Base-by-base conservation (phyloP, 1,140 invertebrate genomes). In the Cyrtorhinus lividipennis region DNA sequence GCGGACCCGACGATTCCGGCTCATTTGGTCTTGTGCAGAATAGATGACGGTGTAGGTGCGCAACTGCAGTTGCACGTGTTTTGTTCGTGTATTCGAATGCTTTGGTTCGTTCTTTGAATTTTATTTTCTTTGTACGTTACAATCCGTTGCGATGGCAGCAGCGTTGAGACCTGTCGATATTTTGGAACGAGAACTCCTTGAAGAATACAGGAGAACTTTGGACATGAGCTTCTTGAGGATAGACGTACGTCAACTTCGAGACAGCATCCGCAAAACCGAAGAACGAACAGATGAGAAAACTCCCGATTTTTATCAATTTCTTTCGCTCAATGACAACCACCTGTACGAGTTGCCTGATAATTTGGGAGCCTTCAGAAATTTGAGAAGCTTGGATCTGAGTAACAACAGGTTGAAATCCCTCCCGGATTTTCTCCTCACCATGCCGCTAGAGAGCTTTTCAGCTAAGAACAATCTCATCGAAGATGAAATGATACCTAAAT, bases 381-480 rank as follows among this genome's bases (percentile, higher is more conserved):
- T 90, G 24, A 81, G 80, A 69, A 79, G 83, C 18, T 73, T 97
- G 62, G 92, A 97, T 73, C 73, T 97, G 18, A 95, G 91, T 67
- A 88, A 86, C 66, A 96, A 95, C 73, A 81, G 83, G n/a, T 71
- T 97, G 1, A 82, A 77, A 8, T 73, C 74, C 56, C 73, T 97
- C 24, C 85, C 89, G 1, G 84, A 92, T 63, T 78, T 86, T 56
- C 77, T 95, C 18, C 76, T 83, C 24, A 72, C 81, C 65, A 83
- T 90, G 61, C 82, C 85, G 5, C 72, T 95, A 23, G 85, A 81
- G 18, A 83, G 83, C 25, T 74, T 98, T 0, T 83, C 91, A 20
- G 87, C 87, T 0, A 90, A 90, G 75, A 92, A 95, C 71, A 98
- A 98, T 74, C 74, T 80, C 56, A 72, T 98, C 8, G 81, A 81